Percentiles rank a stretch among this genome's conserved stretches.
Evolutionary conservation across 1,140 invertebrate species (phyloP).

Genomic region (Leptinotarsa lineolata): DNA sequence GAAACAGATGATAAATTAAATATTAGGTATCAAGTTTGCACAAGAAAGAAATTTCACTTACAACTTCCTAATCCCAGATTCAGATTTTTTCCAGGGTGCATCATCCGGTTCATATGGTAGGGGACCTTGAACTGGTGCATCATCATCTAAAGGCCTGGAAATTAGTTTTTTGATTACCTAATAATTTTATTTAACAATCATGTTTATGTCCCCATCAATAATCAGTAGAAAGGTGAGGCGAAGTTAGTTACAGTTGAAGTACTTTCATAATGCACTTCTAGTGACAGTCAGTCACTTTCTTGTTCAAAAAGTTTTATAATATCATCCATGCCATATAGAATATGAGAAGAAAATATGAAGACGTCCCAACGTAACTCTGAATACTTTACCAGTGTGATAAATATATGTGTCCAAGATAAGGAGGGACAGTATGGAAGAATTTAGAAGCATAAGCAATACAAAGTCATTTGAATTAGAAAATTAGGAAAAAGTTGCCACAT

Average conservation of each 20-base stretch:
- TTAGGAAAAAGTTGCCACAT: too few relatives aligned
- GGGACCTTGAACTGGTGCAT: conserved; percentile 92
- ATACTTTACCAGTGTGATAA: too few relatives aligned
- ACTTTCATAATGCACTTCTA: background rate
- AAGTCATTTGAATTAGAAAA: too few relatives aligned
- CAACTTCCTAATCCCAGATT: conserved; percentile 92
- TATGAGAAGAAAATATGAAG: too few relatives aligned
- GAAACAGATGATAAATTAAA: conserved; percentile 39
- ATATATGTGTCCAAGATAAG: too few relatives aligned
- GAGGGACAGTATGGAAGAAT: too few relatives aligned
- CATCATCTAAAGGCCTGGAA: conserved; percentile 67
- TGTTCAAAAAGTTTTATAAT: too few relatives aligned
- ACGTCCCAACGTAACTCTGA: too few relatives aligned
- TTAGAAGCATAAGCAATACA: too few relatives aligned
- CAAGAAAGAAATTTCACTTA: conserved; percentile 62
- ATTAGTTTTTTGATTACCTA: conserved; percentile 12
- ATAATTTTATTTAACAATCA: background rate
- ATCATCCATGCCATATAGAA: too few relatives aligned
- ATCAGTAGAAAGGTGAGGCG: too few relatives aligned
- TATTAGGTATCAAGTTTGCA: background rate
- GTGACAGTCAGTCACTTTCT: background rate
- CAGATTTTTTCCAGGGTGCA: conserved; percentile 85
- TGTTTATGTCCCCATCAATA: too few relatives aligned
- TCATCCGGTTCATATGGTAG: conserved; percentile 94
- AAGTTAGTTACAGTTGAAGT: background rate